Evolutionary conservation across 2,888 invertebrate species (phyloP).

Genomic region (Zelleria hepariella): DNA sequence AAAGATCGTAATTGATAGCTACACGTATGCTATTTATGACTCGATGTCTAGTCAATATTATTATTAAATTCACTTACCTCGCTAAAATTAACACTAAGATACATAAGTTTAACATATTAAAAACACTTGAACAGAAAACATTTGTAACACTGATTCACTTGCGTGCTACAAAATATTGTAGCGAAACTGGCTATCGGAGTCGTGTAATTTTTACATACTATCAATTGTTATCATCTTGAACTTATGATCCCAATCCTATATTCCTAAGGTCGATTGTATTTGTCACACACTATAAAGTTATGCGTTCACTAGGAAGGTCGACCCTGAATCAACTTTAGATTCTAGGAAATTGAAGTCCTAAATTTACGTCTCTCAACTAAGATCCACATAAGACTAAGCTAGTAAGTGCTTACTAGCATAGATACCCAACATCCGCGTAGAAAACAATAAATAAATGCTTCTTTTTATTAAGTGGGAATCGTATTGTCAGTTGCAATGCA

Average conservation of each 20-base stretch:
- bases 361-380: no score
- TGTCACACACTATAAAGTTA: no score
- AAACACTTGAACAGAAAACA: background rate
- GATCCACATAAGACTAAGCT: no score
- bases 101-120: background rate
- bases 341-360: no score
- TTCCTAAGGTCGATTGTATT: no score
- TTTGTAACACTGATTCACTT: background rate
- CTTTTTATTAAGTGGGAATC: background rate
- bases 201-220: background rate
- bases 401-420: no score
- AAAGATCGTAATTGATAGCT: slow-evolving; percentile 17
- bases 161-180: background rate
- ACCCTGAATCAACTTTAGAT: no score
- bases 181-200: no score
- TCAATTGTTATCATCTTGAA: background rate
- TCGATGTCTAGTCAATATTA: no score
- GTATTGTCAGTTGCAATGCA: background rate
- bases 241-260: background rate
- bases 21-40: no score
- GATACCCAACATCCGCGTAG: background rate
- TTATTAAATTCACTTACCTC: background rate
- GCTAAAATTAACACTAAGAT: background rate
- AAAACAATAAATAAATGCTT: background rate
- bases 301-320: no score